A percentile compares a stretch with the other conserved stretches of the same genome.
Conservation (phyloP, 2,113 vertebrate species). For the Cygnus buccinator region DNA sequence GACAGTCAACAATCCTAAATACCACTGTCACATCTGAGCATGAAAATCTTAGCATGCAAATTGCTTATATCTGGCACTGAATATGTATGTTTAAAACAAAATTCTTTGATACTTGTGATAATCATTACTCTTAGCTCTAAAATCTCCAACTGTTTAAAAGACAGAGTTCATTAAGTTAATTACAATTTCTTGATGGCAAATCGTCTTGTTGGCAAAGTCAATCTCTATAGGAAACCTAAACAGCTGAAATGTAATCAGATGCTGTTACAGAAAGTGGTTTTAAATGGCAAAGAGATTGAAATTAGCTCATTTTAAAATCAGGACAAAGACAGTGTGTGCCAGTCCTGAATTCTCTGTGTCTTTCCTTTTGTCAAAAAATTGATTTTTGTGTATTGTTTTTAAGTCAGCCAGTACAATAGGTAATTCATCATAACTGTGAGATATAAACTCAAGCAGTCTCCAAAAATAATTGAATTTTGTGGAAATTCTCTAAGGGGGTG, state of each 20-base stretch:
- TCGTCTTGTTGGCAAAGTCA: constrained; percentile 45
- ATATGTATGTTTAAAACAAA: constrained; percentile 44
- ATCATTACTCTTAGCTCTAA: constrained; percentile 42
- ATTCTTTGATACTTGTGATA: constrained; percentile 36
- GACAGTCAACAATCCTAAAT: constrained; percentile 19
- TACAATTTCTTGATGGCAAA: constrained; percentile 64
- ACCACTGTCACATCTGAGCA: neutral
- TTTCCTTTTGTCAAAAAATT: constrained; percentile 68
- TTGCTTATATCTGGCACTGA: neutral
- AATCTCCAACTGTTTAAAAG: constrained; percentile 63
- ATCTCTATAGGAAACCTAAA: constrained; percentile 32
- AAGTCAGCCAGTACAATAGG: constrained; percentile 36
- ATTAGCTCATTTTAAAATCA: neutral
- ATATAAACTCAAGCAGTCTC: constrained; percentile 56
- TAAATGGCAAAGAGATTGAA: constrained; percentile 14
- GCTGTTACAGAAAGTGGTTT: neutral
- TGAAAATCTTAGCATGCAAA: constrained; percentile 44
- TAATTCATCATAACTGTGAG: constrained; percentile 65
- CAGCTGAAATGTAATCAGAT: constrained; percentile 52
- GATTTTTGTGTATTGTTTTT: constrained; percentile 73
- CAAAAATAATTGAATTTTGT: constrained; percentile 74
- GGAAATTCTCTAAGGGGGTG: constrained; percentile 68
- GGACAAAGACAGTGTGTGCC: neutral
- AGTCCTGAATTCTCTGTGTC: neutral
- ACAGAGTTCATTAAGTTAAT: constrained; percentile 71